Base-by-base conservation (phyloP, 2,888 invertebrate species). In the Lamellibrachia columna region DNA sequence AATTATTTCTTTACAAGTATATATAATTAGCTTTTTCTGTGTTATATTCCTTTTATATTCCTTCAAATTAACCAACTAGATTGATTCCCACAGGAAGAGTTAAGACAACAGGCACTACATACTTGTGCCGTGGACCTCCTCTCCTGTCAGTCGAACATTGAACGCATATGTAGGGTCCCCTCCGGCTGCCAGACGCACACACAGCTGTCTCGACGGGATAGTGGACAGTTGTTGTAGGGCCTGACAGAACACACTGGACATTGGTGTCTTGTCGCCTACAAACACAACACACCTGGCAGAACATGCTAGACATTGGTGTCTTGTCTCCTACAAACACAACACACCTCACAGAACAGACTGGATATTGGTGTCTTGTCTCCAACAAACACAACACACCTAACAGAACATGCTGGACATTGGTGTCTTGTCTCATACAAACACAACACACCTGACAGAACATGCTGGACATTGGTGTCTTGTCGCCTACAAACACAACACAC, bases 91-190 rank as follows among this genome's bases (percentile, higher is more conserved):
- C 55, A 40, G 40, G 40, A 40, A 40, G 40, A 40, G 40, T 40
- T 40, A 40, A 40, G 40, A 40, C 40, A 40, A 40, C 40, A 40
- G 40, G 40, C 40, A 40, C 40, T 40, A 40, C 96, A 94, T 94
- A 96, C 96, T 96, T 60, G 96, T 96, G 90, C 96, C 96, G 93
- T 96, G 96, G 52, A 96, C 96, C 94, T 96, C 96, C 94, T 96
- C 96, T 11, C 96, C 96, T 0, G 95, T 95, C 92, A 96, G 95
- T 91, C 96, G 95, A 53, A 96, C 96, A 94, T 96, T 96, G 94
- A 96, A 96, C 15, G 96, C 95, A 93, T 96, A 96, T 2, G 96
- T 96, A 0, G 96, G 96, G 93, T 96, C 96, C 0, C 96, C 96
- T 0, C 96, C 96, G 93, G 95, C 95, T 52, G 96, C 96, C 75